Conservation (phyloP, 1,140 invertebrate genomes). For the Drosophila repletoides region DNA sequence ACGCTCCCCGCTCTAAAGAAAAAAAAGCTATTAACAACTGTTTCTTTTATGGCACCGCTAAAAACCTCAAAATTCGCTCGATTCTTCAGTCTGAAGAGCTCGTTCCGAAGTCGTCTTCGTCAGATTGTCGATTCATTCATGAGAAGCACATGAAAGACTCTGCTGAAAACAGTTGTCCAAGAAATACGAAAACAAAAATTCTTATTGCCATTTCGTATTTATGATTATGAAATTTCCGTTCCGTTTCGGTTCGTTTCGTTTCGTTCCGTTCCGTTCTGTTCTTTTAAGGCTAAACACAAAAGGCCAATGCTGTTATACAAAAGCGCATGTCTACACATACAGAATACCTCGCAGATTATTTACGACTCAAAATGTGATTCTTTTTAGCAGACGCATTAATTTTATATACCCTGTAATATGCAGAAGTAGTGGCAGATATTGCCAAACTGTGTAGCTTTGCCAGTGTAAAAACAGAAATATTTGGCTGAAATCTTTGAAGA, state of each 20-base stretch:
- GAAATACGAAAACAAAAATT: constrained; percentile 45
- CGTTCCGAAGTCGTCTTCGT: constrained; percentile 25
- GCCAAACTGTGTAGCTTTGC: no score
- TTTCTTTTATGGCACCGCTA: constrained; percentile 73
- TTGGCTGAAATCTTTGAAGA: no score
- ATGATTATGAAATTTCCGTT: constrained; percentile 75
- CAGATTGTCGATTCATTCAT: constrained; percentile 59
- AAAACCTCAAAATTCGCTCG: constrained; percentile 47
- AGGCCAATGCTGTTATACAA: constrained; percentile 47
- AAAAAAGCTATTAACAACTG: constrained; percentile 65
- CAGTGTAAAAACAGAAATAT: no score
- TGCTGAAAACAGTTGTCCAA: constrained; percentile 38
- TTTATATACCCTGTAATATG: constrained; percentile 12
- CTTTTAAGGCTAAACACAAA: constrained; percentile 38
- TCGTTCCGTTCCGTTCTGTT: constrained; percentile 43
- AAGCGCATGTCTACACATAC: constrained; percentile 37
- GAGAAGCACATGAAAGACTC: constrained; percentile 4
- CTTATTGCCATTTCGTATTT: constrained; percentile 34
- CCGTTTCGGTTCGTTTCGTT: constrained; percentile 23
- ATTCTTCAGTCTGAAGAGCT: constrained; percentile 33
- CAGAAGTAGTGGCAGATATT: neutral
- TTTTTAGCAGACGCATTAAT: constrained; percentile 17
- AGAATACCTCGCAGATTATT: no score
- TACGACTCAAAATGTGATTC: constrained; percentile 22
- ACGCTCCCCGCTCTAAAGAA: constrained; percentile 16